Conservation (phyloP, 2,888 invertebrate species). For the Argyra leucocephala region DNA sequence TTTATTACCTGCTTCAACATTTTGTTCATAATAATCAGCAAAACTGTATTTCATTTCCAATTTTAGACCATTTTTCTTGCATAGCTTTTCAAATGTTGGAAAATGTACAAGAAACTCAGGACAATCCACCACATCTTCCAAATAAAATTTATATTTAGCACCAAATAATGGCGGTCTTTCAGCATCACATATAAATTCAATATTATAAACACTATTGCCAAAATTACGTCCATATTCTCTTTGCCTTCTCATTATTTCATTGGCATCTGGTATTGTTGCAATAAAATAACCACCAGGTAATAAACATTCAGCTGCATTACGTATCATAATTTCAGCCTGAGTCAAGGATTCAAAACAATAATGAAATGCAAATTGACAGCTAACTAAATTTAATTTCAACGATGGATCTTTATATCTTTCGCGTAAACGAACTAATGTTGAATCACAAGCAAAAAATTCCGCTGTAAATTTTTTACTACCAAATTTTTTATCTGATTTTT, state of each 20-base stretch:
- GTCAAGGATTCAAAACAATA: conserved; percentile 84
- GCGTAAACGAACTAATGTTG: conserved; percentile 71
- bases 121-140: conserved; percentile 95
- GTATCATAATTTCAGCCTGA: conserved; percentile 86
- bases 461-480: conserved; percentile 60
- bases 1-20: conserved; percentile 29
- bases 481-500: conserved; percentile 32
- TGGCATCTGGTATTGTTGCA: conserved; percentile 90
- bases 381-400: conserved; percentile 76
- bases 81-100: conserved; percentile 67
- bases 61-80: conserved; percentile 61
- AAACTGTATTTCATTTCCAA: conserved; percentile 62
- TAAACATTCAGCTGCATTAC: conserved; percentile 84
- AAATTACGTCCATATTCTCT: conserved; percentile 51
- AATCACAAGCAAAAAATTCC: conserved; percentile 86
- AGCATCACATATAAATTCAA: conserved; percentile 60
- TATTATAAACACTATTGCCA: conserved; percentile 70
- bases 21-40: conserved; percentile 58
- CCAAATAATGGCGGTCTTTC: conserved; percentile 78
- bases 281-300: conserved; percentile 88
- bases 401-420: conserved; percentile 69
- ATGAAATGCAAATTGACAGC: conserved; percentile 97
- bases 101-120: conserved; percentile 97
- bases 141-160: conserved; percentile 87
- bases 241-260: conserved; percentile 74